Evolutionary conservation across 92 coral and sea anemone genomes (phyloP), one percentile per base, ranked within the genome.

Genomic region (Isaurus tuberculatus): DNA sequence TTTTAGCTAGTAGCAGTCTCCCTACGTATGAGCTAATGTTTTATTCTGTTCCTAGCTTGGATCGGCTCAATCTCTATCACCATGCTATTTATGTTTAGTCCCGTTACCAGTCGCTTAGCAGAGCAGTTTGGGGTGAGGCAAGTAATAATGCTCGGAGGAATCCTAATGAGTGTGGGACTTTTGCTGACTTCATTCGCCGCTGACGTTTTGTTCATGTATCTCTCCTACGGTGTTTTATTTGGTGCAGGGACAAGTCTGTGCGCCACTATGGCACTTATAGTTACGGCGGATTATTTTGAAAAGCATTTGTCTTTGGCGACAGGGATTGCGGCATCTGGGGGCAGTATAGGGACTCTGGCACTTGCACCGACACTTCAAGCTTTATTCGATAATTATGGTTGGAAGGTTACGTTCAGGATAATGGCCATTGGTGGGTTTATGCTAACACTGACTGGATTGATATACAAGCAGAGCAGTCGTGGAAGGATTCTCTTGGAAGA

Each of bases 21-120:
- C 46, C 46, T 1, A 40, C 5, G 46, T 13, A 40, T 40, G 7
- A 40, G 11, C 11, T 40, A 8, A 0, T 26, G 9, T 55, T 60
- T 33, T 0, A 25, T 65, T 70, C 48, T 33, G 13, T 4, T 85
- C 57, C 9, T 92, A 97, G 99, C 99, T 6, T 97, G 99, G 99
- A 95, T 97, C 20, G 99, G 99, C 3, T 97, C 99, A 27, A 97
- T 97, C 16, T 90, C 98, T 7, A 73, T 97, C 67, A 93, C 92
- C 33, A 90, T 97, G 63, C 92, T 97, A 14, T 97, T 94, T 61
- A 91, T 97, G 83, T 94, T 94, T 84, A 92, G 99, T 30, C 99
- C 99, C 27, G 85, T 97, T 34, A 94, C 99, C 36, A 94, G 98
- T 66, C 90, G 92, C 16, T 85, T 94, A 55, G 94, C 95, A 22